Percentiles rank a stretch among this genome's conserved stretches.
phyloP scores from a whole-genome alignment of 2,797 vertebrate species.

The Lagorchestes hirsutus region DNA sequence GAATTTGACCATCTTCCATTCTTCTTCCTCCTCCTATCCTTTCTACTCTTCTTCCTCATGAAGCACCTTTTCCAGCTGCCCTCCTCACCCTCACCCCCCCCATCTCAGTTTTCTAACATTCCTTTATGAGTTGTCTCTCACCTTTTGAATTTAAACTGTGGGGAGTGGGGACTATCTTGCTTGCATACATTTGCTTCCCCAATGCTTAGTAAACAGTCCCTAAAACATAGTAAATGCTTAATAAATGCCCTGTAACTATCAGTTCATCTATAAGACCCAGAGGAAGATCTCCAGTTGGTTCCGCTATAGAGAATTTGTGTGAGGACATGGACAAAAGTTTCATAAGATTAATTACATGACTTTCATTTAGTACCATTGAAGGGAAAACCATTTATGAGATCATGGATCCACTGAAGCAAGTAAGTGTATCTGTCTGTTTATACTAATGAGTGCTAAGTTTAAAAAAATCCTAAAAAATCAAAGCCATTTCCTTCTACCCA shows the following conservation, averaged over 20 bases:
- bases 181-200: neutral
- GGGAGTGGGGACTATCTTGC: neutral
- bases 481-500: neutral
- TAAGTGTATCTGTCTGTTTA: neutral
- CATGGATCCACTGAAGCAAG: neutral
- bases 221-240: neutral
- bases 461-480: neutral
- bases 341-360: neutral
- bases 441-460: neutral
- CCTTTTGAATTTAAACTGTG: neutral
- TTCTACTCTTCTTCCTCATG: neutral
- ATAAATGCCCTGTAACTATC: neutral
- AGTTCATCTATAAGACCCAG: neutral
- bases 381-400: neutral
- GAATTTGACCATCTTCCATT: neutral
- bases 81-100: neutral
- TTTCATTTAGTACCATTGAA: neutral
- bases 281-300: neutral
- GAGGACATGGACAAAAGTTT: neutral
- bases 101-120: neutral
- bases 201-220: neutral
- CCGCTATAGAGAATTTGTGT: neutral
- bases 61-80: neutral
- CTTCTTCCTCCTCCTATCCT: neutral
- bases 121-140: neutral